Evolutionary conservation across 2,113 vertebrate genomes (phyloP).

Genomic region (Anguilla japonica): DNA sequence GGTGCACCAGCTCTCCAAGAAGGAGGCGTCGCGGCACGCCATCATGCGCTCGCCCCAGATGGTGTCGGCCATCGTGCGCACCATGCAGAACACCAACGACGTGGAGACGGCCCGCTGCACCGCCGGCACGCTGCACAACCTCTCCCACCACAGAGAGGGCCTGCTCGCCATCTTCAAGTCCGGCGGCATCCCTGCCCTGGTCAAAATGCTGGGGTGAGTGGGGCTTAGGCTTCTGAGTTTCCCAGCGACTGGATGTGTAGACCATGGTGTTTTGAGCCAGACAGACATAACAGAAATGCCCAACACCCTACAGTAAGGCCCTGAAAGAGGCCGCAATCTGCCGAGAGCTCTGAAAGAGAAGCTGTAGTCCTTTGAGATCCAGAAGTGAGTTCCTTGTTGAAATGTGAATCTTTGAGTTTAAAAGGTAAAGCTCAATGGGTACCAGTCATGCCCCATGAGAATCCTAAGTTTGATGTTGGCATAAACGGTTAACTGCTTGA

Average conservation of each 20-base stretch:
- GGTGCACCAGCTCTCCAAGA: slow-evolving; percentile 98
- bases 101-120: slow-evolving; percentile 97
- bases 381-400: no score
- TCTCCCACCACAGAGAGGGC: slow-evolving; percentile 96
- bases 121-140: slow-evolving; percentile 94
- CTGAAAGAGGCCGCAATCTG: background rate
- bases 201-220: slow-evolving; percentile 96
- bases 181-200: slow-evolving; percentile 93
- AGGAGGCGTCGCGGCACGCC: slow-evolving; percentile 95
- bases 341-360: background rate
- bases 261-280: no score
- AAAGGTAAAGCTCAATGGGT: no score
- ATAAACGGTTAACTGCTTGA: background rate
- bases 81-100: slow-evolving; percentile 96
- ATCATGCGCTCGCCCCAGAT: slow-evolving; percentile 98
- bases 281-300: no score
- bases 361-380: no score
- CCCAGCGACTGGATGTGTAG: background rate
- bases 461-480: background rate
- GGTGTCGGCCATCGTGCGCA: slow-evolving; percentile 96
- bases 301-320: no score
- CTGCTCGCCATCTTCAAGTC: slow-evolving; percentile 97
- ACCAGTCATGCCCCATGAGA: no score
- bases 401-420: no score
- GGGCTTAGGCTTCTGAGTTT: background rate